phyloP scores from a whole-genome alignment of 2,888 invertebrate genomes.

The Cryptocephalus moraei region DNA sequence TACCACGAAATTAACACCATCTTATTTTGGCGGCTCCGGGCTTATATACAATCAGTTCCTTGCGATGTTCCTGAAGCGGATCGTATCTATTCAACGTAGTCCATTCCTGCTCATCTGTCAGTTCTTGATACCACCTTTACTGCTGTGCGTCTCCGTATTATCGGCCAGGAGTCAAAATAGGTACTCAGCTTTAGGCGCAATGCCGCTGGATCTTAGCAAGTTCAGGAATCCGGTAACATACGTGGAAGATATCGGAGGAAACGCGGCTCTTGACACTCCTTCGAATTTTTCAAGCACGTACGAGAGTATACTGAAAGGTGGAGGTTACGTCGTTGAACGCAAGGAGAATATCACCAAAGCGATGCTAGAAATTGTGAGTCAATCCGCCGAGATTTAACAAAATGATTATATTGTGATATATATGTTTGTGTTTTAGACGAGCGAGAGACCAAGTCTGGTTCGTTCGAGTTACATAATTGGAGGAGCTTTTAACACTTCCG shows the following conservation, averaged over 20 bases:
- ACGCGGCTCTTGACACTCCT: too few relatives aligned
- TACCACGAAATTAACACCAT: conserved; percentile 1
- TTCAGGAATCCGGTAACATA: conserved; percentile 32
- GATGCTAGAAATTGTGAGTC: not conserved
- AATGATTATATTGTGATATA: too few relatives aligned
- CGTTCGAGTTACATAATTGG: conserved; percentile 5
- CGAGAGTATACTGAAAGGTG: conserved; percentile 23
- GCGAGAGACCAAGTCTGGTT: conserved; percentile 2
- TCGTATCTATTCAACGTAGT: conserved; percentile 45
- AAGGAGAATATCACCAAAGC: not conserved
- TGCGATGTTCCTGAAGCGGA: conserved; percentile 35
- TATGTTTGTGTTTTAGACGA: conserved; percentile 3
- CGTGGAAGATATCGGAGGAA: conserved; percentile 26
- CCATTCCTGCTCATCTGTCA: conserved; percentile 55
- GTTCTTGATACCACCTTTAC: conserved; percentile 49
- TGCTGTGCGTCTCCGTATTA: not conserved
- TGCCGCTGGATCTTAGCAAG: conserved; percentile 44
- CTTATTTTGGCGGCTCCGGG: conserved; percentile 1
- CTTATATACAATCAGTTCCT: conserved; percentile 26
- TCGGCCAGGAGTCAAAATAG: not conserved
- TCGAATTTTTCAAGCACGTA: conserved; percentile 11
- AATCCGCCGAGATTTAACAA: too few relatives aligned
- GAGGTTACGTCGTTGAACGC: not conserved
- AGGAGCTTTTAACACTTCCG: not conserved
- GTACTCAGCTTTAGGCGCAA: conserved; percentile 41